Base-by-base conservation (phyloP, 2,113 vertebrate species). In the Rhinolophus sinicus region DNA sequence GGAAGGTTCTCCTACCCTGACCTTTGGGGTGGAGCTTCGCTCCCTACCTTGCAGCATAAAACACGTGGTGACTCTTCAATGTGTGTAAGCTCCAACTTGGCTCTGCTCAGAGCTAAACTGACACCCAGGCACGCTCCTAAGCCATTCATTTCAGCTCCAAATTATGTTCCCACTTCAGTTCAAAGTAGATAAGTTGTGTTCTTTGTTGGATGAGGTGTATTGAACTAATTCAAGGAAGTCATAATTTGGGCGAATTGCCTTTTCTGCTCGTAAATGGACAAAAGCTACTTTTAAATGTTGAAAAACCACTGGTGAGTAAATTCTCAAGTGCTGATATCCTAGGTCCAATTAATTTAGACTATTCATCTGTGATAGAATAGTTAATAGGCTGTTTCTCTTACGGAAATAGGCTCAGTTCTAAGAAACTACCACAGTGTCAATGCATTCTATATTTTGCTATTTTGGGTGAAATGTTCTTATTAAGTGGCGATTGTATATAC, bases 11-110 rank as follows among this genome's bases (percentile, higher is more conserved):
- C 22, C 22, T 24, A 35, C 30, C 62, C 5, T 15, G 1, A 77
- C 12, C 30, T 21, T 40, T 2, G 5, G 15, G 5, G 1, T 14
- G 0, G 22, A 19, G 4, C 18, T 52, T 12, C 0, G 33, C 8
- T 6, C n/a, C 28, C 8, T 6, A 6, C 60, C 24, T 13, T 3
- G 28, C 0, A 21, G 50, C 26, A 24, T 18, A 16, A n/a, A 38
- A 76, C 10, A 54, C 18, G 8, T 72, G 10, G 40, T 30, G 28
- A 22, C 10, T 13, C 2, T 18, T 64, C 11, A 2, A 5, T 6
- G 14, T 24, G 11, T 12, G 64, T 65, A 8, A 69, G 13, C 21
- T 47, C 16, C 73, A 35, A 19, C 28, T 8, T 30, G 7, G 4
- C 26, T 77, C 15, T 13, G 21, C n/a, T 83, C 15, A 0, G 5